Base-by-base conservation (phyloP, 2,888 invertebrate species). In the Tetragonula carbonaria region DNA sequence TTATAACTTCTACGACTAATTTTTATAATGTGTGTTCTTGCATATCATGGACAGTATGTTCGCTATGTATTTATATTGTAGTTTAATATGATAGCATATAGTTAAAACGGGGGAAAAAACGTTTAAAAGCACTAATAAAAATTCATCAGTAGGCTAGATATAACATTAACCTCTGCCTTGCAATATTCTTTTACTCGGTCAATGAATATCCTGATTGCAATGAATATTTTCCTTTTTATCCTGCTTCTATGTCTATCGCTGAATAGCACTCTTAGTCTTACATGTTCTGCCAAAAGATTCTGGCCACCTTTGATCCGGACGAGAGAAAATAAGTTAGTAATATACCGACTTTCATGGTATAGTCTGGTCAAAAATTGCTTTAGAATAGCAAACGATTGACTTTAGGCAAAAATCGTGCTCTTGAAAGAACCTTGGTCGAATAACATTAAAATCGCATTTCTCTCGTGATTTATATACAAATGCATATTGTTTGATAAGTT, bases 81-180 rank as follows among this genome's bases (percentile, higher is more conserved):
- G 57, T 57, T 13, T 57, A 13, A 57, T n/a, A 2, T n/a, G 14
- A 57, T 57, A 57, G n/a, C n/a, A 57, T 14, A 13, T 57, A 57
- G 2, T 57, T n/a, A 57, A 57, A 57, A 4, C n/a, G n/a, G n/a
- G 13, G 57, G 0, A 0, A n/a, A 57, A 57, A 14, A 14, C n/a
- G n/a, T 59, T 59, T n/a, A 59, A n/a, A 59, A 59, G 57, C 14
- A 59, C n/a, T 59, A n/a, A 59, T 59, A 59, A 59, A 59, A n/a
- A 59, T 59, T 59, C n/a, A 59, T 59, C n/a, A 59, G 57, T n/a
- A 59, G 5, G 57, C 57, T n/a, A n/a, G 57, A 59, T 59, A 1
- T 59, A 23, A 14, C 14, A 21, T 59, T 57, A n/a, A 23, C 57
- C 2, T 59, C n/a, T n/a, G n/a, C n/a, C 14, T 59, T 59, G 57